phyloP scores from a whole-genome alignment of 2,888 invertebrate species.

The Scaeva pyrastri region DNA sequence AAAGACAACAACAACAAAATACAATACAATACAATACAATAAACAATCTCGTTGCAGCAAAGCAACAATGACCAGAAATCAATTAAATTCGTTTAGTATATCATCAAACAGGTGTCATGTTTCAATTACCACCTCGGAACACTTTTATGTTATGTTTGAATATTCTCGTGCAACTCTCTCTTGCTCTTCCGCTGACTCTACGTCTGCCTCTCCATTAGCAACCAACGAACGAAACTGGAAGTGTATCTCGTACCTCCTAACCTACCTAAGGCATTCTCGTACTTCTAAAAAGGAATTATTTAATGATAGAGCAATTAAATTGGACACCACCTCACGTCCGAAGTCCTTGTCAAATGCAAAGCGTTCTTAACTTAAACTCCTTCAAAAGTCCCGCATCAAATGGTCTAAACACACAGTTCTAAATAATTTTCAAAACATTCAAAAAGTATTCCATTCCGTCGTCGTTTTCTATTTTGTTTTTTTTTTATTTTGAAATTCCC shows the following conservation, averaged over 20 bases:
- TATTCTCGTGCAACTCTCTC: too few species aligned
- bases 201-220: too few species aligned
- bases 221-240: too few species aligned
- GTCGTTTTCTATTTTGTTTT: background rate
- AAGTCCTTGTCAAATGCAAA: conserved; percentile 54
- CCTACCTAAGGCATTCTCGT: conserved; percentile 29
- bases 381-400: conserved; percentile 24
- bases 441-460: conserved; percentile 12
- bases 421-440: conserved; percentile 59
- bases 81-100: conserved; percentile 33
- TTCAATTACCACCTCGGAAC: conserved; percentile 16
- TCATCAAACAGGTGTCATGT: conserved; percentile 37
- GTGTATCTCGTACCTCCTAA: too few species aligned
- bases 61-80: background rate
- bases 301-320: conserved; percentile 66
- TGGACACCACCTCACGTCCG: conserved; percentile 60
- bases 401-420: conserved; percentile 61
- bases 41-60: background rate
- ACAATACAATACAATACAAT: background rate
- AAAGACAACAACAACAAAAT: background rate
- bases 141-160: conserved; percentile 19
- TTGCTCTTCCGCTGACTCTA: too few species aligned
- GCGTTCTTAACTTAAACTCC: conserved; percentile 41
- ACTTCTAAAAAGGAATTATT: conserved; percentile 59
- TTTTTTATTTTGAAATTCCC: conserved; percentile 21